phyloP scores from a whole-genome alignment of 2,888 invertebrate genomes.

The Trypoxylon attenuatum region DNA sequence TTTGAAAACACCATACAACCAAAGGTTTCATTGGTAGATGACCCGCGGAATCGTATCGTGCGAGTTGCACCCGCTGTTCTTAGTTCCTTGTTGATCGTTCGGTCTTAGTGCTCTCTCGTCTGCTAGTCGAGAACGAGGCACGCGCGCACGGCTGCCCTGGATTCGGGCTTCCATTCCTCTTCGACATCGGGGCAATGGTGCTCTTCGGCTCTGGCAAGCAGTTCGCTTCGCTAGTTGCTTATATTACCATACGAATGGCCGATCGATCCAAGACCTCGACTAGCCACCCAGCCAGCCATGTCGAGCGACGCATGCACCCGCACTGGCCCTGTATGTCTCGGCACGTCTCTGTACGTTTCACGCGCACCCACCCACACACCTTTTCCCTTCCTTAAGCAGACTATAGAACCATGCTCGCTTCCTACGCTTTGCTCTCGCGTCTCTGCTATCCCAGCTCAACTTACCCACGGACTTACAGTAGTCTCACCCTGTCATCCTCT shows the following conservation, averaged over 20 bases:
- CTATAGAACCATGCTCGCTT: too few relatives aligned
- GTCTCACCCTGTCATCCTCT: too few relatives aligned
- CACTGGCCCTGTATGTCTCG: too few relatives aligned
- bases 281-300: slow-evolving; percentile 34
- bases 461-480: too few relatives aligned
- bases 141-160: slow-evolving; percentile 29
- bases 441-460: too few relatives aligned
- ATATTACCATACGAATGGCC: slow-evolving; percentile 75
- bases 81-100: not conserved
- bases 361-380: too few relatives aligned
- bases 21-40: slow-evolving; percentile 35
- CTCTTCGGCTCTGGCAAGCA: slow-evolving; percentile 67
- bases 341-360: too few relatives aligned
- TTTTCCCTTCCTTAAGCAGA: too few relatives aligned
- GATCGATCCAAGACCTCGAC: slow-evolving; percentile 70
- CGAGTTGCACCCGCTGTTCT: slow-evolving; percentile 10
- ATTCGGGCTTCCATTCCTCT: slow-evolving; percentile 47
- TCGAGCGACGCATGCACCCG: slow-evolving; percentile 29
- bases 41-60: slow-evolving; percentile 42
- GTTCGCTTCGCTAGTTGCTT: slow-evolving; percentile 73
- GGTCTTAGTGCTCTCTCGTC: slow-evolving; percentile 17
- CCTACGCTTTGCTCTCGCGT: too few relatives aligned
- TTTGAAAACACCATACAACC: slow-evolving; percentile 49
- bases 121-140: slow-evolving; percentile 17
- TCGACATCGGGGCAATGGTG: slow-evolving; percentile 46